These are phyloP conservation scores for Psittacula echo DNA, from an alignment of 2,797 vertebrate genomes.

Conservation along the genomic window DNA sequence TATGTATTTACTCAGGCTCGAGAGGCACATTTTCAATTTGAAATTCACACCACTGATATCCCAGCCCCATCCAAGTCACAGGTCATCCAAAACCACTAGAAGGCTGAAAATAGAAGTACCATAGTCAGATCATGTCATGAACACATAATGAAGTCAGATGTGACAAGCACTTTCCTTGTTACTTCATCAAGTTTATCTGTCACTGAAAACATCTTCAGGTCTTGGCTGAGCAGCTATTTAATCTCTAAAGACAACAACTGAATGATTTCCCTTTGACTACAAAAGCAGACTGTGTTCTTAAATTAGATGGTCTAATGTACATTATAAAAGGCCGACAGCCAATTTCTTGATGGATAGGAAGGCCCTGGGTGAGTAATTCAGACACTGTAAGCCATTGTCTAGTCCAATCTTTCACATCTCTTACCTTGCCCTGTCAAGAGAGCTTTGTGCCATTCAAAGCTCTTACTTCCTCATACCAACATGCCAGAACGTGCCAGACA, in stretches of 20 bases:
- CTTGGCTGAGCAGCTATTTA: not conserved
- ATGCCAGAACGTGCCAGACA: not conserved
- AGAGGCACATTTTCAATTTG: not conserved
- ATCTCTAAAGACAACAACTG: not conserved
- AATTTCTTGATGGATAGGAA: not conserved
- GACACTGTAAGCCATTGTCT: not conserved
- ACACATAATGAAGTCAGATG: not conserved
- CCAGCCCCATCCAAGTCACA: not conserved
- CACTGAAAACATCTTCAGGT: not conserved
- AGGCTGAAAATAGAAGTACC: constrained; percentile 20
- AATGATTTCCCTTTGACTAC: not conserved
- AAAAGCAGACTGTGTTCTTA: not conserved
- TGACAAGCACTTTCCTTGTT: not conserved
- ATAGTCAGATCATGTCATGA: not conserved
- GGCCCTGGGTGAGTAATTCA: not conserved
- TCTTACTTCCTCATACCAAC: not conserved
- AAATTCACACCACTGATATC: not conserved
- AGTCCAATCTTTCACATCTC: not conserved
- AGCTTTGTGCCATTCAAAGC: not conserved
- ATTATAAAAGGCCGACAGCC: not conserved
- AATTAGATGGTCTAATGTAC: not conserved
- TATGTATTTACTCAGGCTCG: not conserved
- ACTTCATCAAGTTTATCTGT: not conserved
- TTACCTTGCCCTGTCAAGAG: not conserved
- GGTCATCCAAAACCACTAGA: not conserved